Evolutionary conservation across 2,888 invertebrate genomes (phyloP), one percentile per base, ranked within the genome.

Genomic region (Latheticus oryzae): DNA sequence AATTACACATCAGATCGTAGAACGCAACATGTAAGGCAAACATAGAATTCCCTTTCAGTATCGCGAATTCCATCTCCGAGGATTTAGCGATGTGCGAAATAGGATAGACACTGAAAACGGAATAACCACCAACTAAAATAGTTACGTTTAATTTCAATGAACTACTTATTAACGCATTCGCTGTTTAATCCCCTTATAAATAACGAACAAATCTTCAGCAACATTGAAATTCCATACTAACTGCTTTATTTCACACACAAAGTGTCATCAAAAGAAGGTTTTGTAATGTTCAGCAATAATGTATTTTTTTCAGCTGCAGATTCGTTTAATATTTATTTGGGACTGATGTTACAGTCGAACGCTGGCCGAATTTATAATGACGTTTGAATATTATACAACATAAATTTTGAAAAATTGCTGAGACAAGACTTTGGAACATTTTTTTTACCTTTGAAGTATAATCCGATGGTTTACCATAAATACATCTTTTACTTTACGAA

Each of bases 81-180:
- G 52, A 59, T 52, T 56, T 59, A 59, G 59, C 53, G 59, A 59
- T 19, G 61, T 57, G 61, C 59, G 58, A 62, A 62, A 62, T 59
- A 33, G 60, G 57, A 50, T 48, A 57, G 30, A 45, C 48, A 43
- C 52, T 32, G 47, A 53, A 55, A 61, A 42, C 28, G 13, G 45
- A 51, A 50, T 50, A 51, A 51, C 35, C 43, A 45, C 50, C 53
- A 13, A 28, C 47, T 33, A 42, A 45, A 48, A 54, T 54, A 58
- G 58, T 58, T 58, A 51, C 55, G 37, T 58, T 57, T 57, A 57
- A 57, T 60, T 54, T 50, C 57, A 57, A 45, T 33, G 21, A 53
- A 30, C 21, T 51, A 30, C 38, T 51, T 51, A 26, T 51, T 24
- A 48, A 23, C 33, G 35, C 33, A 35, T 33, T 48, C 13, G 37